Conservation (phyloP, 2,113 vertebrate species). For the Ciconia maguari region DNA sequence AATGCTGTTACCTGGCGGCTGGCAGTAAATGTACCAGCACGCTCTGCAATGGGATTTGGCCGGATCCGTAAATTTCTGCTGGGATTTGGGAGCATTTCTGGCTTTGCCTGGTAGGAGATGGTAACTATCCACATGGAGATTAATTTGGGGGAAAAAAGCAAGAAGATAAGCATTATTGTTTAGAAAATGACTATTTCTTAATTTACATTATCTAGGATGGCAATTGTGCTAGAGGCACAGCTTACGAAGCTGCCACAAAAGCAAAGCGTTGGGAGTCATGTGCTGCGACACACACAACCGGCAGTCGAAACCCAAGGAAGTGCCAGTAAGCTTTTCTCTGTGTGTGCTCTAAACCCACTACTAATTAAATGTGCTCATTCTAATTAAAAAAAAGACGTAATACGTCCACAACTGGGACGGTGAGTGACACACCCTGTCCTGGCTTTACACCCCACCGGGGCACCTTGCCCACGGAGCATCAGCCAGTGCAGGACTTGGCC, state of each 20-base stretch:
- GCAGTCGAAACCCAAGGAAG: background rate
- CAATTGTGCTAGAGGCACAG: background rate
- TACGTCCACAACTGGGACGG: fast-evolving
- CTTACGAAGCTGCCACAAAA: background rate
- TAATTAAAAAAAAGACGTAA: background rate
- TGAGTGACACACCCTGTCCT: background rate
- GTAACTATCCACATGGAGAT: background rate
- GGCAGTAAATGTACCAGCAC: background rate
- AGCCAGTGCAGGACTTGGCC: background rate
- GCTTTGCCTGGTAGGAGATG: background rate
- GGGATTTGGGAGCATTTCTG: background rate
- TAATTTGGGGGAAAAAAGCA: background rate
- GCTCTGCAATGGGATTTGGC: background rate
- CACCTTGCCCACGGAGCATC: fast-evolving
- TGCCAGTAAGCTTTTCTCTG: background rate
- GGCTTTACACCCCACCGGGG: background rate
- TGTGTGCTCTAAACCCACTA: background rate
- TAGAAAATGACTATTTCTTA: background rate
- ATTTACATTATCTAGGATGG: background rate
- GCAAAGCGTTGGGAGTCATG: background rate
- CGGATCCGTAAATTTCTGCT: background rate
- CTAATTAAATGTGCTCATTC: background rate
- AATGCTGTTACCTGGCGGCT: background rate
- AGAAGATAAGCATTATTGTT: background rate
- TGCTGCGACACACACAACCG: background rate